phyloP scores from a whole-genome alignment of 2,888 invertebrate species.

The Parnassius apollo region DNA sequence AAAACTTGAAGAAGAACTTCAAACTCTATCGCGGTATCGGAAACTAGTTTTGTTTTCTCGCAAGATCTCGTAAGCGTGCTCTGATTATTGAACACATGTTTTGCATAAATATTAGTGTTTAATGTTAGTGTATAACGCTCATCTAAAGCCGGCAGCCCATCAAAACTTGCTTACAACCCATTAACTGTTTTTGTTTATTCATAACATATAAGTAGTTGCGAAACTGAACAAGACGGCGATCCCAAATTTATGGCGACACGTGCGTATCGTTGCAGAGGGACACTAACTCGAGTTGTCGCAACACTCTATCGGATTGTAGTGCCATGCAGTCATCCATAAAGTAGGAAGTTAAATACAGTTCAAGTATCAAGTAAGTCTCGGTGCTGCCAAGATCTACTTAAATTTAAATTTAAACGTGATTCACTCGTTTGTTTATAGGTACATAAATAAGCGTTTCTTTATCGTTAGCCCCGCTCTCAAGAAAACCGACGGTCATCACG shows the following conservation, averaged over 20 bases:
- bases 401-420: constrained; percentile 10
- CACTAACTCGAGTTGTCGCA: constrained; percentile 12
- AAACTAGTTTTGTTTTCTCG: not conserved
- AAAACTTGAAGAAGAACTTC: no score
- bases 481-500: no score
- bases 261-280: constrained; percentile 23
- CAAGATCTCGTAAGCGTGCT: constrained; percentile 8
- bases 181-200: constrained; percentile 43
- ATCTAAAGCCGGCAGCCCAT: constrained; percentile 33
- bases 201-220: constrained; percentile 30
- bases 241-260: constrained; percentile 47
- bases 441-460: no score
- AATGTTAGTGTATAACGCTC: constrained; percentile 26
- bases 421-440: not conserved
- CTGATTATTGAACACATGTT: constrained; percentile 18
- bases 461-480: no score
- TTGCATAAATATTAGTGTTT: constrained; percentile 20
- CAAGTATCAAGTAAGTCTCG: not conserved
- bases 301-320: not conserved
- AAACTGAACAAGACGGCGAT: constrained; percentile 29
- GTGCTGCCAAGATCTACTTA: constrained; percentile 1
- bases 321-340: constrained; percentile 4
- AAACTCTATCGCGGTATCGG: no score
- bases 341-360: constrained; percentile 4
- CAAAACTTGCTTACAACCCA: constrained; percentile 40